phyloP scores from a whole-genome alignment of 2,888 invertebrate species.

The Cantharis flavilabris region DNA sequence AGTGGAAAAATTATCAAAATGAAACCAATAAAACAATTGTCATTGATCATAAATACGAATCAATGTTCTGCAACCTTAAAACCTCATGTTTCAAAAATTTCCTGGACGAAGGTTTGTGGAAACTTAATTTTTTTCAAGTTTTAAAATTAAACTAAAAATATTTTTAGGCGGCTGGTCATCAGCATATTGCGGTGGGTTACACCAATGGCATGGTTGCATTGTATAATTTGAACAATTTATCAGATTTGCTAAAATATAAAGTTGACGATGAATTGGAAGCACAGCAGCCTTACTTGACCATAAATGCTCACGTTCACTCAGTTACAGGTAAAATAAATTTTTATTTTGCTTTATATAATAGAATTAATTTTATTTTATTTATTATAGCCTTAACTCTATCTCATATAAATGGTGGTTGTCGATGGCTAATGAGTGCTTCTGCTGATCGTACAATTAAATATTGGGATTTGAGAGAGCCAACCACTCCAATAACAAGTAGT shows the following conservation, averaged over 20 bases:
- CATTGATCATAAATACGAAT: constrained; percentile 40
- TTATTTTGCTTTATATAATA: not conserved
- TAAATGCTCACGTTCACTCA: constrained; percentile 62
- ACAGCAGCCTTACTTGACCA: constrained; percentile 63
- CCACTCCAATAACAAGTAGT: constrained; percentile 47
- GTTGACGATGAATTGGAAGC: constrained; percentile 53
- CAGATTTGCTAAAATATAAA: constrained; percentile 56
- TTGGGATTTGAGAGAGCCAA: constrained; percentile 67
- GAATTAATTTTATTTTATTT: not conserved
- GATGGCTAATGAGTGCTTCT: constrained; percentile 69
- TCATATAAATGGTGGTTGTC: constrained; percentile 60
- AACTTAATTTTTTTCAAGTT: not conserved
- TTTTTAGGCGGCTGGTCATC: constrained; percentile 60
- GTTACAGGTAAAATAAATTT: constrained; percentile 60
- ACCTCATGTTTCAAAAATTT: constrained; percentile 60
- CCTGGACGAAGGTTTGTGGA: constrained; percentile 56
- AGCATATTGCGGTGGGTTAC: constrained; percentile 67
- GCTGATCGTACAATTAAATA: constrained; percentile 69
- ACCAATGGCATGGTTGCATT: constrained; percentile 68
- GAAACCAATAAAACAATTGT: constrained; percentile 58
- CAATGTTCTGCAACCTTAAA: constrained; percentile 40
- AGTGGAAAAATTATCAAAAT: constrained; percentile 56
- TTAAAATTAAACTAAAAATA: not conserved
- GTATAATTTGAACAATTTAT: constrained; percentile 63
- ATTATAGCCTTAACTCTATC: constrained; percentile 53